Evolutionary conservation across 2,888 invertebrate species (phyloP).

Genomic region (Eremobia ochroleuca): DNA sequence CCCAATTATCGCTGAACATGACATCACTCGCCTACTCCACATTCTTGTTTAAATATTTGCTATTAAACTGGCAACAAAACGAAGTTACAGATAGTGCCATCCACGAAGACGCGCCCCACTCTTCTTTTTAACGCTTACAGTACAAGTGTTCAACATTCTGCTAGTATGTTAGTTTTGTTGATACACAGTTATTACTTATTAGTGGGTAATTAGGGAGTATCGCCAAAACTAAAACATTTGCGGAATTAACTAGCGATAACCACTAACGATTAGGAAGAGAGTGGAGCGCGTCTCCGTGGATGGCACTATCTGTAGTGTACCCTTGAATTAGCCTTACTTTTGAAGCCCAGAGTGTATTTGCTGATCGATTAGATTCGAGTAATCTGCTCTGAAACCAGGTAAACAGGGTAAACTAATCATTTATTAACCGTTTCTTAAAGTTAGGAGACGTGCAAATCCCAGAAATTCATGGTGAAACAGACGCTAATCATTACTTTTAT

Average conservation of each 20-base stretch:
- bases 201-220: no score
- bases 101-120: no score
- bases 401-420: background rate
- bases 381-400: constrained; percentile 5
- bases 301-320: no score
- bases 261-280: no score
- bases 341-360: constrained; percentile 36
- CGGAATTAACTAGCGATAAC: no score
- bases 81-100: no score
- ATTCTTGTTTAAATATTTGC: constrained; percentile 64
- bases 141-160: no score
- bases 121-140: no score
- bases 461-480: background rate
- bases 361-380: constrained; percentile 18
- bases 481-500: background rate
- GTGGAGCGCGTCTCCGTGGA: no score
- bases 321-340: constrained; percentile 46
- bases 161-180: no score
- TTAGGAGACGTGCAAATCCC: background rate
- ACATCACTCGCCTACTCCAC: constrained; percentile 54
- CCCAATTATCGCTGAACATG: constrained; percentile 58
- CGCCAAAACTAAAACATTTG: no score
- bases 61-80: constrained; percentile 46
- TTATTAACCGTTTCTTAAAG: background rate
- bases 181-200: no score